Conservation (phyloP, 64 coral and sea anemone genomes). For the Porites australiensis region DNA sequence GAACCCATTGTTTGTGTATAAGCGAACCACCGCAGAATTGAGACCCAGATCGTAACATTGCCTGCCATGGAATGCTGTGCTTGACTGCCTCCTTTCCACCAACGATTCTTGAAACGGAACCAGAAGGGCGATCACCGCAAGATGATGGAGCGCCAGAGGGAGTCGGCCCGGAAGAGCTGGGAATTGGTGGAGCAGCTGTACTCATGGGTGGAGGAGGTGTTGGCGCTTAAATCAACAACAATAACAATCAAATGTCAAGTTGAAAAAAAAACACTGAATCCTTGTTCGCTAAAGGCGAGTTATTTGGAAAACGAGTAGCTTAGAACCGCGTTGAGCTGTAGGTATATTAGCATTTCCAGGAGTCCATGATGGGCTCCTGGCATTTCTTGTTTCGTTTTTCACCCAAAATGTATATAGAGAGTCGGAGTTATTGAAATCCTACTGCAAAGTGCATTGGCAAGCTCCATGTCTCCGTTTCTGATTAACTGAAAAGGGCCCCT, state of each 20-base stretch:
- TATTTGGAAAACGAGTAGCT: no score
- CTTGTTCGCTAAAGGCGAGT: no score
- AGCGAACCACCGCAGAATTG: conserved; percentile 58
- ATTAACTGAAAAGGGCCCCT: no score
- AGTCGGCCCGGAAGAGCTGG: background rate
- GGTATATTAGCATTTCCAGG: no score
- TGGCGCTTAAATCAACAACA: background rate
- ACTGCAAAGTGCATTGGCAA: no score
- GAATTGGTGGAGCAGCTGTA: background rate
- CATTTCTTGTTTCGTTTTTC: no score
- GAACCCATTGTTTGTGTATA: conserved; percentile 45
- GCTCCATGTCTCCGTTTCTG: no score
- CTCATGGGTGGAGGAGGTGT: background rate
- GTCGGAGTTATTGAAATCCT: no score
- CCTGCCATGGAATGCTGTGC: conserved; percentile 77
- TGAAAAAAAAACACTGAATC: background rate
- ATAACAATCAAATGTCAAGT: background rate
- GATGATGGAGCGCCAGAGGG: background rate
- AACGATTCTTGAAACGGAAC: conserved; percentile 37
- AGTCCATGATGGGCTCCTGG: no score
- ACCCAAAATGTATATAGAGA: no score
- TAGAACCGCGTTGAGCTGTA: no score
- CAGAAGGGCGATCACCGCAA: conserved; percentile 35
- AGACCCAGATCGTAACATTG: conserved; percentile 25
- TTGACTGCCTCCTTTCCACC: conserved; percentile 43